Percentiles rank a stretch among this genome's conserved stretches.
Conservation (phyloP, 2,888 invertebrate species). For the Phaonia tiefii region DNA sequence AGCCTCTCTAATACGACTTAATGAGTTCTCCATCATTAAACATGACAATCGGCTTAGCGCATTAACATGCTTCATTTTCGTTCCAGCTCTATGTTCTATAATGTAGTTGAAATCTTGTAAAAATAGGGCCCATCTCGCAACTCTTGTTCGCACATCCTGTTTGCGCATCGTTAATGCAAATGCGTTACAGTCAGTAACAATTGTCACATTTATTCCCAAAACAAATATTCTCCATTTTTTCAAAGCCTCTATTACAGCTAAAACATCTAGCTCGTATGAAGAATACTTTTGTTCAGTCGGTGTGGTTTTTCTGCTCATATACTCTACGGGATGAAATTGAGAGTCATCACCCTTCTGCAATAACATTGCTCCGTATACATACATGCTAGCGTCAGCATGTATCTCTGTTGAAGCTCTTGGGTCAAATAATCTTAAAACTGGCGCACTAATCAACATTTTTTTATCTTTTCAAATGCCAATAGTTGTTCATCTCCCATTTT, state of each 20-base stretch:
- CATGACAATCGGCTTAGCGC: slow-evolving; percentile 58
- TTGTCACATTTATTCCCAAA: slow-evolving; percentile 42
- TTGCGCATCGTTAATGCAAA: too few relatives aligned
- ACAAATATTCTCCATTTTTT: slow-evolving; percentile 46
- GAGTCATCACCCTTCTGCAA: slow-evolving; percentile 31
- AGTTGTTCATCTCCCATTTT: slow-evolving; percentile 36
- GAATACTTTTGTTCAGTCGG: slow-evolving; percentile 42
- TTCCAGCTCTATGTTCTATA: slow-evolving; percentile 54
- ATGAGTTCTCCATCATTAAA: slow-evolving; percentile 55
- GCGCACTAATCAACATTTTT: not conserved
- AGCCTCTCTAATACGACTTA: slow-evolving; percentile 54
- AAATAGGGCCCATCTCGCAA: too few relatives aligned
- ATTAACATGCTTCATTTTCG: slow-evolving; percentile 60
- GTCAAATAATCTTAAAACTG: slow-evolving; percentile 33
- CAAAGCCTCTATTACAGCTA: too few relatives aligned
- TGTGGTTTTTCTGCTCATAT: slow-evolving; percentile 47
- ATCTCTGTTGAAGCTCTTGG: too few relatives aligned
- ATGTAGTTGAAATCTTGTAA: slow-evolving; percentile 56
- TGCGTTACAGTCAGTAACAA: too few relatives aligned
- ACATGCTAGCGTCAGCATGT: slow-evolving; percentile 29
- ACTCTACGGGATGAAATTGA: slow-evolving; percentile 39
- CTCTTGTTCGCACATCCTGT: too few relatives aligned
- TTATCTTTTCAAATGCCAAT: slow-evolving; percentile 18
- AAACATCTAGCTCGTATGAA: slow-evolving; percentile 42
- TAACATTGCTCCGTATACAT: slow-evolving; percentile 30